Conservation (phyloP, 2,888 invertebrate species). For the Timema cristinae region DNA sequence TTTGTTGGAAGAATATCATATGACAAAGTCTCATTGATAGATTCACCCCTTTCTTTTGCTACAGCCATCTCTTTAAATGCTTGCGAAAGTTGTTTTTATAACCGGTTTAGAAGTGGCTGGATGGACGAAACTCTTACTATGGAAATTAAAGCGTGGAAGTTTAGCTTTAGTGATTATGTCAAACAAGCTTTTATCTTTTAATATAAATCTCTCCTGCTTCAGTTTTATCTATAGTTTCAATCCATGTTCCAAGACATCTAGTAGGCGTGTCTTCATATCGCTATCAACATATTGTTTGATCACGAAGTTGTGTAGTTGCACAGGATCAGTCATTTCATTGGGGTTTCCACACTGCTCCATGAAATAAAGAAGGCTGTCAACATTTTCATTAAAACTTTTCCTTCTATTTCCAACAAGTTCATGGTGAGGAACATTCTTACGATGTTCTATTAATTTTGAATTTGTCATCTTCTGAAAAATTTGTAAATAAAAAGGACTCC, state of each 20-base stretch:
- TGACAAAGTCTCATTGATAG: neutral
- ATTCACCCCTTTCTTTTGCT: constrained; percentile 9
- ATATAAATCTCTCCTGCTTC: neutral
- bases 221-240: neutral
- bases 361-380: constrained; percentile 9
- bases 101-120: neutral
- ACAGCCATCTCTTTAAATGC: constrained; percentile 1
- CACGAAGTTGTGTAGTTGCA: neutral
- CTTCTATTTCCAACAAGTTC: neutral
- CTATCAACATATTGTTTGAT: neutral
- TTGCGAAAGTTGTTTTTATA: neutral
- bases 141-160: neutral
- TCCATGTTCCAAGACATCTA: neutral
- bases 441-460: neutral
- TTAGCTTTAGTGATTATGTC: neutral
- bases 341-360: neutral
- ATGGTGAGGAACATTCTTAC: neutral
- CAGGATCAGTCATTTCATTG: constrained; percentile 1
- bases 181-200: neutral
- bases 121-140: neutral
- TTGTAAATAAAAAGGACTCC: constrained; percentile 5
- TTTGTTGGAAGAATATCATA: constrained; percentile 11
- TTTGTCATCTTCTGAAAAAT: neutral
- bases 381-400: neutral
- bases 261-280: neutral